Evolutionary conservation across 2,888 invertebrate species (phyloP).

Genomic region (Rugalucina vietnamica): DNA sequence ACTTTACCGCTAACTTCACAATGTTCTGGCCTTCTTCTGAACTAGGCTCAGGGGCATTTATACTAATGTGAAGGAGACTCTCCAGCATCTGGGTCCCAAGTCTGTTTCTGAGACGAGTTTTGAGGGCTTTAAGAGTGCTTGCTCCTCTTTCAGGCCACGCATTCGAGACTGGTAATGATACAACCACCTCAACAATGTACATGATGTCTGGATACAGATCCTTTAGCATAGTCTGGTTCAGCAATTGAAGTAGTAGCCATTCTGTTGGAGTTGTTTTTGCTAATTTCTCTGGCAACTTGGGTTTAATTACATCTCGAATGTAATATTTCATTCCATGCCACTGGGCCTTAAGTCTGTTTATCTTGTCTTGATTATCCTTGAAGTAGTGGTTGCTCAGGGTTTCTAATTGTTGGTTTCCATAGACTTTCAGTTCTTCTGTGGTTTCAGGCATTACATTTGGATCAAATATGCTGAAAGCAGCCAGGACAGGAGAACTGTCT

Average conservation of each 20-base stretch:
- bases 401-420: background rate
- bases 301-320: conserved; percentile 3
- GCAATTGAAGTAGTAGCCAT: conserved; percentile 17
- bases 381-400: conserved; percentile 31
- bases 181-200: conserved; percentile 37
- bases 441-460: conserved; percentile 32
- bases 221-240: background rate
- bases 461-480: conserved; percentile 40
- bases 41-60: conserved; percentile 35
- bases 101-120: conserved; percentile 35
- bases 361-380: background rate
- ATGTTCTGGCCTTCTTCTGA: background rate
- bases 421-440: background rate
- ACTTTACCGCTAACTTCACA: background rate
- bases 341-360: conserved; percentile 26
- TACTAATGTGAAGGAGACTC: conserved; percentile 23
- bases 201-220: conserved; percentile 14
- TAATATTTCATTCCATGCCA: conserved; percentile 40
- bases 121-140: conserved; percentile 41
- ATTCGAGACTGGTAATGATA: conserved; percentile 52
- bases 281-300: conserved; percentile 13
- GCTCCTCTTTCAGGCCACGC: conserved; percentile 63
- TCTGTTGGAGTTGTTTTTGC: conserved; percentile 3
- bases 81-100: conserved; percentile 36
- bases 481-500: conserved; percentile 14